phyloP scores from a whole-genome alignment of 64 coral and sea anemone species.

The Pocillopora verrucosa region DNA sequence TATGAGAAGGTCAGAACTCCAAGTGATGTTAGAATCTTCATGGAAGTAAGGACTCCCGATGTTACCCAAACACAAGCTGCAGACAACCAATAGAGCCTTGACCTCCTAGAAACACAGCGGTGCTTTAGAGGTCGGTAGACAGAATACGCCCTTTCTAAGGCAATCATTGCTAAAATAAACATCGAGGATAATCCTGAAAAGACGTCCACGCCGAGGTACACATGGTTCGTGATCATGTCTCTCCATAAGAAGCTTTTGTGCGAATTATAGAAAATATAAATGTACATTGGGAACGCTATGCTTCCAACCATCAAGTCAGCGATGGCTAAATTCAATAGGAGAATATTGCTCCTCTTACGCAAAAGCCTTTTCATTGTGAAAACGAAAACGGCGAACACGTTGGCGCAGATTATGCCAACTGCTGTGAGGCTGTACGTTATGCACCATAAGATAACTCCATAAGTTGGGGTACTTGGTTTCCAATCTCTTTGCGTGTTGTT shows the following conservation, averaged over 20 bases:
- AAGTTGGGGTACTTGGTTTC: neutral
- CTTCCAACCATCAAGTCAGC: conserved; percentile 59
- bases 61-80: neutral
- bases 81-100: conserved; percentile 6
- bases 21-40: neutral
- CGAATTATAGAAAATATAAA: conserved; percentile 30
- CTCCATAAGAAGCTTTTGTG: neutral
- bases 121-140: conserved; percentile 15
- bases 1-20: neutral
- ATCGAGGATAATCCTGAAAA: conserved; percentile 36
- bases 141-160: conserved; percentile 37
- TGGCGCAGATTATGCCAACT: conserved; percentile 24
- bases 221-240: neutral
- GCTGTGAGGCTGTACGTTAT: conserved; percentile 23
- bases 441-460: conserved; percentile 43
- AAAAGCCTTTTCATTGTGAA: conserved; percentile 18
- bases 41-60: neutral
- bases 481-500: neutral
- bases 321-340: conserved; percentile 48
- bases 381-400: conserved; percentile 25
- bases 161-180: conserved; percentile 19
- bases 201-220: conserved; percentile 23
- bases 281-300: conserved; percentile 47
- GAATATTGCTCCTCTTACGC: conserved; percentile 23
- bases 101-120: neutral